A percentile compares a stretch with the other conserved stretches of the same genome.
phyloP scores from a whole-genome alignment of 2,888 invertebrate species.

The Troides helena region DNA sequence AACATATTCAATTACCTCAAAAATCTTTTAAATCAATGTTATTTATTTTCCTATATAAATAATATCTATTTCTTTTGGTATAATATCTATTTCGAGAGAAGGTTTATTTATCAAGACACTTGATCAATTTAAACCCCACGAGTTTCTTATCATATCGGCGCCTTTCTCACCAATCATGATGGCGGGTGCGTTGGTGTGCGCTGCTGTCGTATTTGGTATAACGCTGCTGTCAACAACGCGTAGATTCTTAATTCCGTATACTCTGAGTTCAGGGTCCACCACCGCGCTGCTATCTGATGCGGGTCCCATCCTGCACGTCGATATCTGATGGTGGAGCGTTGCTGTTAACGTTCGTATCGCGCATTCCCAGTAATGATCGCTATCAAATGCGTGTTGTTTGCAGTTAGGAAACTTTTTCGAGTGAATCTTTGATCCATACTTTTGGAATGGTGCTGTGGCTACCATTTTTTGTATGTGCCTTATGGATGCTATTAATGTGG shows the following conservation, averaged over 20 bases:
- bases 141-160: conserved; percentile 81
- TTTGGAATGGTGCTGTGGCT: conserved; percentile 79
- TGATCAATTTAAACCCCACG: conserved; percentile 58
- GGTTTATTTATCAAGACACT: not conserved
- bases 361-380: conserved; percentile 85
- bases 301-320: conserved; percentile 86
- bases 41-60: not conserved
- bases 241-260: conserved; percentile 81
- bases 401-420: conserved; percentile 79
- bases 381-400: conserved; percentile 69
- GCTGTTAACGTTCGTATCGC: conserved; percentile 79
- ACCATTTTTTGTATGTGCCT: conserved; percentile 77
- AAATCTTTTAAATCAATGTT: not conserved
- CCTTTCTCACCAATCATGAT: conserved; percentile 88
- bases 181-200: conserved; percentile 84
- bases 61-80: not conserved
- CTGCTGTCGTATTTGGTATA: conserved; percentile 83
- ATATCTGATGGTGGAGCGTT: conserved; percentile 84
- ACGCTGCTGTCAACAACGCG: conserved; percentile 85
- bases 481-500: conserved; percentile 81
- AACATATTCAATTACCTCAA: not conserved
- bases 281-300: conserved; percentile 78
- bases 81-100: not conserved
- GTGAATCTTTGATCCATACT: conserved; percentile 80
- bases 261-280: conserved; percentile 82